These are phyloP conservation scores for Blomia tropicalis DNA, from an alignment of 2,888 invertebrate genomes.

Conservation along the genomic window DNA sequence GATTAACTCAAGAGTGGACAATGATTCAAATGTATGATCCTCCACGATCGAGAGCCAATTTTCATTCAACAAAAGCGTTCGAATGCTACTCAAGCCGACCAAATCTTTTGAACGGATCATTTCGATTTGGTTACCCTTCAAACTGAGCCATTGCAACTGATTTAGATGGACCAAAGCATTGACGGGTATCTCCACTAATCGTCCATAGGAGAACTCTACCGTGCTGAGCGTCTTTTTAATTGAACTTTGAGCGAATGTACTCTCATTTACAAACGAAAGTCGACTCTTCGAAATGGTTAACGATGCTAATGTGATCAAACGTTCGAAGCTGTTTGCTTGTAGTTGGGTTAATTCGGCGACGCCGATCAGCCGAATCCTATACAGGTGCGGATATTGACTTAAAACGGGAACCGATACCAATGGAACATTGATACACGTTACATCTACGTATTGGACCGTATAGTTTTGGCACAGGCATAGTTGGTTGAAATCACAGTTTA, in stretches of 20 bases:
- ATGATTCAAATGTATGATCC: slow-evolving; percentile 43
- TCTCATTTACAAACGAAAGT: not conserved
- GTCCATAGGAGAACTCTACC: slow-evolving; percentile 21
- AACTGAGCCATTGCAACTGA: slow-evolving; percentile 30
- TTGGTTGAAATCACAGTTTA: slow-evolving; percentile 27
- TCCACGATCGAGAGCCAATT: slow-evolving; percentile 27
- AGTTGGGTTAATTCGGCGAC: slow-evolving; percentile 26
- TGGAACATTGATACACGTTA: slow-evolving; percentile 29
- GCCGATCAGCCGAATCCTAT: slow-evolving; percentile 21
- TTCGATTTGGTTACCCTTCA: slow-evolving; percentile 29
- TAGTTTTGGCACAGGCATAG: slow-evolving; percentile 27
- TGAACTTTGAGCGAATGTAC: slow-evolving; percentile 10
- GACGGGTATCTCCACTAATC: slow-evolving; percentile 16
- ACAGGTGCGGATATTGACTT: slow-evolving; percentile 17
- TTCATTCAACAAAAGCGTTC: slow-evolving; percentile 29
- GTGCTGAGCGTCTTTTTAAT: slow-evolving; percentile 21
- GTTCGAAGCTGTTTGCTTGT: slow-evolving; percentile 20
- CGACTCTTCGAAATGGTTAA: slow-evolving; percentile 15
- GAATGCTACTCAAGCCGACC: slow-evolving; percentile 23
- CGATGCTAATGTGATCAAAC: slow-evolving; percentile 11
- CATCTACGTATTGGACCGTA: slow-evolving; percentile 25
- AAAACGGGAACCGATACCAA: slow-evolving; percentile 27
- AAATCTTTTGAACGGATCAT: slow-evolving; percentile 21
- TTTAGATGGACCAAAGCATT: slow-evolving; percentile 17
- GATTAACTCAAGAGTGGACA: slow-evolving; percentile 47